Evolutionary conservation across 2,888 invertebrate genomes (phyloP).

Genomic region (Trichopria drosophilae): DNA sequence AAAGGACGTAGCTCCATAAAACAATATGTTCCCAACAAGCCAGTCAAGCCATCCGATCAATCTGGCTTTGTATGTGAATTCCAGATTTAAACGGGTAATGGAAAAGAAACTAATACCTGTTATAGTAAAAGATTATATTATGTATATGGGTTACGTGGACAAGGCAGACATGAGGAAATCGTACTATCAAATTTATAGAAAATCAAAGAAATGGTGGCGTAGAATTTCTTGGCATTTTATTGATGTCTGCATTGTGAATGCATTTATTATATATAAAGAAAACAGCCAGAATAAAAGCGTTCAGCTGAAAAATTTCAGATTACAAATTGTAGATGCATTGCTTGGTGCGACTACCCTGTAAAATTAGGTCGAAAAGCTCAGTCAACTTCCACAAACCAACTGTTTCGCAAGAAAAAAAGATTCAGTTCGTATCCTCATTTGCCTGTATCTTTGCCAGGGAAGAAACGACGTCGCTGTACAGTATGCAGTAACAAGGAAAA

Average conservation of each 20-base stretch:
- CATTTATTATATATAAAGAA: background rate
- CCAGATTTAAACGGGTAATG: constrained; percentile 5
- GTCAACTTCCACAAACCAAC: constrained; percentile 10
- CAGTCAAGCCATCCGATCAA: constrained; percentile 4
- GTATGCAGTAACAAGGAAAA: constrained; percentile 19
- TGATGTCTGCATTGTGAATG: background rate
- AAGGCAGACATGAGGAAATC: constrained; percentile 19
- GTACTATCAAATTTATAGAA: constrained; percentile 14
- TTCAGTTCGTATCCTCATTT: constrained; percentile 4
- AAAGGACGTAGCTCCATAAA: too few species aligned
- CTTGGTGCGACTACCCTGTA: constrained; percentile 8
- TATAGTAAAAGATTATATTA: constrained; percentile 8
- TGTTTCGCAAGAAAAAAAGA: constrained; percentile 7
- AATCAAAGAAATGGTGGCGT: too few species aligned
- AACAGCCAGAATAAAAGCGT: background rate
- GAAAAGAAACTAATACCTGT: background rate
- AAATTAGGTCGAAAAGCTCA: too few species aligned
- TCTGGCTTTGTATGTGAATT: background rate
- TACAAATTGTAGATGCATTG: constrained; percentile 14
- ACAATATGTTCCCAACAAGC: constrained; percentile 1
- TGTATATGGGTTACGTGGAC: constrained; percentile 22
- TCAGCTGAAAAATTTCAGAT: constrained; percentile 2
- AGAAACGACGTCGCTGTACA: constrained; percentile 6
- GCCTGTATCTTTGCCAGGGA: constrained; percentile 5
- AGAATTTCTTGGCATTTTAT: constrained; percentile 26